These are phyloP conservation scores for Spheniscus mendiculus DNA, from an alignment of 2,113 vertebrate genomes.

Conservation along the genomic window DNA sequence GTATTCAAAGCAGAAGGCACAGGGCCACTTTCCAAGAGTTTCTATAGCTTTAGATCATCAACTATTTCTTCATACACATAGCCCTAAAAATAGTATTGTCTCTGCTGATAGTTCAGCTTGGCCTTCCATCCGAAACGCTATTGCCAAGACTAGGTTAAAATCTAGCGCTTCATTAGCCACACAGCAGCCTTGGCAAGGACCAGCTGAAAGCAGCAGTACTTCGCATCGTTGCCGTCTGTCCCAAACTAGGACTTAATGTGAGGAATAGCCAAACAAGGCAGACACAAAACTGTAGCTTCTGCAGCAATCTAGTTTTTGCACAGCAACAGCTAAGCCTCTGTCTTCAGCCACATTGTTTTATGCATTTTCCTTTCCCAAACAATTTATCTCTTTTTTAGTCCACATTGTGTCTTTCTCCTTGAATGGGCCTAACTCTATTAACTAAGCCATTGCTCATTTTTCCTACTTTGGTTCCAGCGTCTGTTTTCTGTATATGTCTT, in stretches of 20 bases:
- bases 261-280: conserved; percentile 41
- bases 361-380: not conserved
- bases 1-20: not conserved
- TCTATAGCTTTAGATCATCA: not conserved
- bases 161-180: not conserved
- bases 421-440: not conserved
- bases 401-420: not conserved
- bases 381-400: not conserved
- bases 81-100: conserved; percentile 36
- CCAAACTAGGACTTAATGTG: not conserved
- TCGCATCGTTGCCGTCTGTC: not conserved
- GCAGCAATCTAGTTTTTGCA: not conserved
- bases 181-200: conserved; percentile 33
- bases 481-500: conserved; percentile 24
- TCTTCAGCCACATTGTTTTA: not conserved
- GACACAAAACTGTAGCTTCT: not conserved
- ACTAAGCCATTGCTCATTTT: conserved; percentile 22
- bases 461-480: conserved; percentile 5
- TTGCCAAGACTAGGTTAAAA: conserved; percentile 25
- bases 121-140: not conserved
- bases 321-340: not conserved
- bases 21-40: not conserved
- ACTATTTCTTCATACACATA: not conserved
- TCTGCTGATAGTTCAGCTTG: not conserved
- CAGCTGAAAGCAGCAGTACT: not conserved